Evolutionary conservation across 2,888 invertebrate genomes (phyloP).

Genomic region (Parthenolecanium corni): DNA sequence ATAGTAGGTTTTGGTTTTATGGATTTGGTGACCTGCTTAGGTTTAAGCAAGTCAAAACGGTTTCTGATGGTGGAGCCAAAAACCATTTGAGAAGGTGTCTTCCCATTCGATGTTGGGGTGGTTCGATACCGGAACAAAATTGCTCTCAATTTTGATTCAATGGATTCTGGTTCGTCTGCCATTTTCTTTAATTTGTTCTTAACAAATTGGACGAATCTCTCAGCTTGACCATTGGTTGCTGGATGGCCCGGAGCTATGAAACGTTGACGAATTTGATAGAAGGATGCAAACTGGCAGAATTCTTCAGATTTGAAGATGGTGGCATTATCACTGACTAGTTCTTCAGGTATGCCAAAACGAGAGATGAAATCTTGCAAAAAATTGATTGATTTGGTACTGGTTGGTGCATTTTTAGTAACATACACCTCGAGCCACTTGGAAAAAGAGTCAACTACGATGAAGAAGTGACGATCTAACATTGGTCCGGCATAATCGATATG

Average conservation of each 20-base stretch:
- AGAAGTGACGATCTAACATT: conserved; percentile 30
- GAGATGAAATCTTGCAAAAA: conserved; percentile 33
- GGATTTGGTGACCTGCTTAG: not conserved
- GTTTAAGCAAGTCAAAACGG: not conserved
- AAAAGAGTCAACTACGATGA: conserved; percentile 34
- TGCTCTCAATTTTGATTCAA: conserved; percentile 23
- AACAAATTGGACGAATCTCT: conserved; percentile 30
- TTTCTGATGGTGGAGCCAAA: conserved; percentile 24
- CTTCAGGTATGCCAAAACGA: conserved; percentile 32
- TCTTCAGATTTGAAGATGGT: conserved; percentile 33
- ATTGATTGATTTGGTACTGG: conserved; percentile 31
- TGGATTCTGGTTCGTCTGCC: conserved; percentile 4
- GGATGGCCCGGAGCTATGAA: conserved; percentile 28
- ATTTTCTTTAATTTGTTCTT: conserved; percentile 23
- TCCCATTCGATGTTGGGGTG: conserved; percentile 28
- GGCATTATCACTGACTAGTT: conserved; percentile 32
- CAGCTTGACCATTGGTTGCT: conserved; percentile 31
- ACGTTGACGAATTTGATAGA: conserved; percentile 30
- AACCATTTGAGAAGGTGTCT: conserved; percentile 29
- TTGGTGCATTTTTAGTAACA: conserved; percentile 30
- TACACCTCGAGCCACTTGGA: conserved; percentile 35
- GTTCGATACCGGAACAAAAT: conserved; percentile 30
- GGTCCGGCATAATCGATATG: conserved; percentile 35
- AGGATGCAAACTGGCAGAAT: conserved; percentile 31
- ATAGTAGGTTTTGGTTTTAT: not conserved